Conservation (phyloP, 2,113 vertebrate genomes). For the Cinclus mexicanus region DNA sequence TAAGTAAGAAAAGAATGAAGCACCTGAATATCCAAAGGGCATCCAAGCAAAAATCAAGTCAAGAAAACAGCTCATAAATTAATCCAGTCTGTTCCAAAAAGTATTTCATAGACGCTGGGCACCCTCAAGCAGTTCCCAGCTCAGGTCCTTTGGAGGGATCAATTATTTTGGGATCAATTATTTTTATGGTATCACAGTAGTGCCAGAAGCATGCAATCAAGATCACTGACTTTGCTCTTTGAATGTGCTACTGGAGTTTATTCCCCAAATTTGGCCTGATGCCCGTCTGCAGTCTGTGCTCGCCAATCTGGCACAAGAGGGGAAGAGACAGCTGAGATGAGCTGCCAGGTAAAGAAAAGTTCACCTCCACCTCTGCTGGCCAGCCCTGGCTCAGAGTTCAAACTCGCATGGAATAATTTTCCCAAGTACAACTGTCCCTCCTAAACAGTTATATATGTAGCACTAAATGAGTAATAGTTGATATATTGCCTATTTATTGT, state of each 20-base stretch:
- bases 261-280: neutral
- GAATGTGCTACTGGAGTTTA: neutral
- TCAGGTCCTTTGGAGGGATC: neutral
- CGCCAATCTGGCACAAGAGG: rapidly evolving
- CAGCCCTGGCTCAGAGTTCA: neutral
- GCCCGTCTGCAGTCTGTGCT: neutral
- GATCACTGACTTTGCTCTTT: neutral
- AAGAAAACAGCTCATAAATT: neutral
- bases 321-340: neutral
- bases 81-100: neutral
- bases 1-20: neutral
- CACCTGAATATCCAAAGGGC: neutral
- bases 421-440: neutral
- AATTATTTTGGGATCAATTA: neutral
- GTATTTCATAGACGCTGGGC: neutral
- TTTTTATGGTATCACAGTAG: neutral
- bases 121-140: neutral
- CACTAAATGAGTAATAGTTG: neutral
- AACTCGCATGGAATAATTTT: neutral
- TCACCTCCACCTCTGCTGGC: neutral
- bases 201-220: neutral
- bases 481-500: neutral
- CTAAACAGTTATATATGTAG: neutral
- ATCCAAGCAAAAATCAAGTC: neutral
- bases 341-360: neutral